These are phyloP conservation scores for Aproaerema taeniolella DNA, from an alignment of 2,888 invertebrate species.

Conservation along the genomic window DNA sequence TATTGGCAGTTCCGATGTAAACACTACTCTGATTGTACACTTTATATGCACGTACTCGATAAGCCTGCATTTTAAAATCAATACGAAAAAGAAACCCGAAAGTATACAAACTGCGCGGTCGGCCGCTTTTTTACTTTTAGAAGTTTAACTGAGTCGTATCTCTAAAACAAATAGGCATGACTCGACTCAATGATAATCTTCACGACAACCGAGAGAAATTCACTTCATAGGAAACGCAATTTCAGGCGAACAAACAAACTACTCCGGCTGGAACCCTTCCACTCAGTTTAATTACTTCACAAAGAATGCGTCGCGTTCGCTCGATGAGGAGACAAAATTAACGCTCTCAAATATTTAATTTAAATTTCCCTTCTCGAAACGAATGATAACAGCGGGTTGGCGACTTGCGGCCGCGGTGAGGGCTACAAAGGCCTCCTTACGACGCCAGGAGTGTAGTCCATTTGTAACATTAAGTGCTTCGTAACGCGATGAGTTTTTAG, in stretches of 20 bases:
- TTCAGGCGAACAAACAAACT: slow-evolving; percentile 75
- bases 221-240: slow-evolving; percentile 73
- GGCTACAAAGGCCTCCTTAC: slow-evolving; percentile 3
- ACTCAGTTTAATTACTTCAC: slow-evolving; percentile 77
- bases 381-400: slow-evolving; percentile 67
- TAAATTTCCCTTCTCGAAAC: slow-evolving; percentile 71
- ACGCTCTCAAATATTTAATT: slow-evolving; percentile 77
- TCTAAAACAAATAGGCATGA: slow-evolving; percentile 30
- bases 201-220: slow-evolving; percentile 55
- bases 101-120: neutral
- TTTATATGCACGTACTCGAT: slow-evolving; percentile 36
- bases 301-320: slow-evolving; percentile 76
- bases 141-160: slow-evolving; percentile 25
- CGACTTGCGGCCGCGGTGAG: slow-evolving; percentile 43
- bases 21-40: slow-evolving; percentile 62
- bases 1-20: slow-evolving; percentile 64
- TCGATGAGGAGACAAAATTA: slow-evolving; percentile 77
- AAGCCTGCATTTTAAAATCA: slow-evolving; percentile 14
- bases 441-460: slow-evolving; percentile 49
- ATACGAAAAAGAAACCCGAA: slow-evolving; percentile 1
- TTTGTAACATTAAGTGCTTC: slow-evolving; percentile 53
- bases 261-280: slow-evolving; percentile 72
- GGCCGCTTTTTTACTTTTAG: too few species aligned
- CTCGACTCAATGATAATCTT: slow-evolving; percentile 37
- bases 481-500: slow-evolving; percentile 58